These are phyloP conservation scores for Pegea sp. DNA, from an alignment of 23 tunicate species.

Conservation along the genomic window DNA sequence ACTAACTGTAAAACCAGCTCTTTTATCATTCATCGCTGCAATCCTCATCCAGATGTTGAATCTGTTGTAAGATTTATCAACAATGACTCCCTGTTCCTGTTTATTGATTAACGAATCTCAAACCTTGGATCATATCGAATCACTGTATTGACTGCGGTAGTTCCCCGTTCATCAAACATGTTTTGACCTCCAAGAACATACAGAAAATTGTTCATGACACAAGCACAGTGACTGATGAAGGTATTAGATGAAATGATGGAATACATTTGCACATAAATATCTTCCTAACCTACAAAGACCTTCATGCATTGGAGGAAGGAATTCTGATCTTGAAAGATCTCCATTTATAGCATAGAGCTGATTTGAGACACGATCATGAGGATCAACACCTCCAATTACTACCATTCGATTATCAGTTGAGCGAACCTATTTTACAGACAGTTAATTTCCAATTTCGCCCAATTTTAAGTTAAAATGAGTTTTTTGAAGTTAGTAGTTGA, in stretches of 20 bases:
- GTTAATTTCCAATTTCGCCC: too few species aligned
- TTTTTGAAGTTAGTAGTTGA: too few species aligned
- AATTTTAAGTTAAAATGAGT: too few species aligned
- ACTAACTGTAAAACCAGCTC: constrained; percentile 97
- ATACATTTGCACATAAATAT: too few species aligned
- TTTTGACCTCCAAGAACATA: constrained; percentile 98
- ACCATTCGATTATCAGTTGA: constrained; percentile 91
- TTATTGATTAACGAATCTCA: background rate
- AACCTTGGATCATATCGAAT: constrained; percentile 95
- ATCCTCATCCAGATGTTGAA: constrained; percentile 99
- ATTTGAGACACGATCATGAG: constrained; percentile 97
- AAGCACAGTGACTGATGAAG: constrained; percentile 79
- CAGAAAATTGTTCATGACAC: constrained; percentile 92
- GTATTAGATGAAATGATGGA: too few species aligned
- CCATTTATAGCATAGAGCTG: constrained; percentile 90
- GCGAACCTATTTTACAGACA: constrained; percentile 84
- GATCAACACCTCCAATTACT: constrained; percentile 98
- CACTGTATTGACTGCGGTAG: constrained; percentile 93
- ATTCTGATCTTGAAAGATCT: constrained; percentile 95
- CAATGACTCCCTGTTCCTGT: too few species aligned
- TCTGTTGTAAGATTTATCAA: constrained; percentile 17
- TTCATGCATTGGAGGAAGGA: constrained; percentile 99
- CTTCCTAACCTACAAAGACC: constrained; percentile 54
- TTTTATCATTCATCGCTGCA: constrained; percentile 92
- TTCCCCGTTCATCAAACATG: constrained; percentile 96